Evolutionary conservation across 2,797 vertebrate species (phyloP).

Genomic region (Hozukius guyotensis): DNA sequence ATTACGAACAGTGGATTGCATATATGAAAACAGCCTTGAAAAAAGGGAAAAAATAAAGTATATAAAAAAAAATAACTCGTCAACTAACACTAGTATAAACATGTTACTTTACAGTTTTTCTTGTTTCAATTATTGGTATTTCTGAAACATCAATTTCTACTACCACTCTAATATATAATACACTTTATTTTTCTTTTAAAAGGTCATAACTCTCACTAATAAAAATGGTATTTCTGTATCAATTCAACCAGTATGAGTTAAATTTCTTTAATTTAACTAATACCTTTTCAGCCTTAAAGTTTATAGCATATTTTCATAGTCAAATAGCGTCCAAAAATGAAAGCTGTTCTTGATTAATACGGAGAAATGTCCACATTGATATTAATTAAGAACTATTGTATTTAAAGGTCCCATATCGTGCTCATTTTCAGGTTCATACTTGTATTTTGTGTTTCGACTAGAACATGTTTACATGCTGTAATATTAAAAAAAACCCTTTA

Average conservation of each 20-base stretch:
- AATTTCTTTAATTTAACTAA: neutral
- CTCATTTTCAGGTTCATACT: too few relatives aligned
- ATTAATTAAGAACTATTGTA: too few relatives aligned
- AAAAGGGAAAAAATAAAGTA: too few relatives aligned
- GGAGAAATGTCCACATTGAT: neutral
- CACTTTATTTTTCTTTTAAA: neutral
- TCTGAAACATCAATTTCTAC: neutral
- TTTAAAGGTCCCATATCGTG: neutral
- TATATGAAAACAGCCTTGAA: too few relatives aligned
- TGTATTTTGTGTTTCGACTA: too few relatives aligned
- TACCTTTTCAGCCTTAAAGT: neutral
- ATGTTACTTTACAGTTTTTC: neutral
- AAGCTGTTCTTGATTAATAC: neutral
- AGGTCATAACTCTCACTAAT: rapidly evolving
- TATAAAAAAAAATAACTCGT: too few relatives aligned
- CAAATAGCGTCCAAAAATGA: too few relatives aligned
- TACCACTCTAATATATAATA: neutral
- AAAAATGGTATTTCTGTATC: neutral
- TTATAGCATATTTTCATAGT: neutral
- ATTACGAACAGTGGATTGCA: too few relatives aligned
- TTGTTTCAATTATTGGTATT: neutral
- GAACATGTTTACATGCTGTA: too few relatives aligned
- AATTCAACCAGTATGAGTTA: neutral
- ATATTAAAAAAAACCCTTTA: too few relatives aligned
- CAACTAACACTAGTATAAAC: too few relatives aligned